Evolutionary conservation across 2,888 invertebrate species (phyloP), one percentile per base, ranked within the genome.

Genomic region (Lasioglossum zephyrum): DNA sequence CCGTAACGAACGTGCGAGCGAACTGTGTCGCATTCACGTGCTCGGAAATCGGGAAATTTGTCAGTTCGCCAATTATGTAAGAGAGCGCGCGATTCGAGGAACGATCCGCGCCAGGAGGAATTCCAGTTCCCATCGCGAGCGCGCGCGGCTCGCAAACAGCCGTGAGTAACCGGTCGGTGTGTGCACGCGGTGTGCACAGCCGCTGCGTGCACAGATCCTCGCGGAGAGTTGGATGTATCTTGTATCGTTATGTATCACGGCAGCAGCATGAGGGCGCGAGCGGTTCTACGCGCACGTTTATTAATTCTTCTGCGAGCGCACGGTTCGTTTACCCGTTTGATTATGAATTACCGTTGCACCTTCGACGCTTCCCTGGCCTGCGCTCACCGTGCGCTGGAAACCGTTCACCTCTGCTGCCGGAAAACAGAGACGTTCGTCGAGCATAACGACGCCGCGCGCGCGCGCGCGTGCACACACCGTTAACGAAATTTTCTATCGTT

Each of bases 91-190:
- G 73, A 77, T 73, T 60, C 57, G 74, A n/a, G 39, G 72, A 74
- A 80, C 75, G 70, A 88, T 82, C 82, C 77, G 53, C 79, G 77
- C 77, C 79, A 69, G 39, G 49, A 90, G 73, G 72, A 88, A 88
- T 89, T 90, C 79, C 80, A 76, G 86, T 84, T 88, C 75, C 82
- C 69, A 77, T 84, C 63, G 63, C 53, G 63, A 53, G 49, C 57
- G 57, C 41, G 57, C 41, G 60, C 47, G 18, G 57, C 74, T 36
- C 44, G 11, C n/a, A n/a, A 57, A n/a, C 57, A 49, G 26, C 44
- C 11, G 18, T 31, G 31, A 75, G 47, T 78, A 82, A 82, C 76
- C 76, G 74, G 78, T 70, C 70, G n/a, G n/a, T 70, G 69, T 53
- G 22, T 69, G 69, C 69, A 69, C 69, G 69, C 39, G 39, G 39